Conservation (phyloP, 2,113 vertebrate species). For the Bambusicola thoracicus region DNA sequence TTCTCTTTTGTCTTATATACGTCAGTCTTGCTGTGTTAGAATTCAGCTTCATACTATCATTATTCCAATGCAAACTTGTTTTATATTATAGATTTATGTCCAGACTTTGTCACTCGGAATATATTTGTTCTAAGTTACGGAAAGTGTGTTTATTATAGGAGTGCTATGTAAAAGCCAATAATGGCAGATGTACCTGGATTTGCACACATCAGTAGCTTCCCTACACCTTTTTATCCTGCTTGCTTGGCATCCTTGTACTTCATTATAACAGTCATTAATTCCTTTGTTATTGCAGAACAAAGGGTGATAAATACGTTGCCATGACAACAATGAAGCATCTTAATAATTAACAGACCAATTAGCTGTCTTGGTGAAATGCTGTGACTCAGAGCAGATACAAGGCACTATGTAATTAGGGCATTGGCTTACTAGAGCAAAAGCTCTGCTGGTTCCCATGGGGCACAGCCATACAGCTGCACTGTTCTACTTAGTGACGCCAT, state of each 20-base stretch:
- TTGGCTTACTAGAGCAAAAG: slow-evolving; percentile 76
- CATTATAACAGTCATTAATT: slow-evolving; percentile 52
- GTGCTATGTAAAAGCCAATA: not conserved
- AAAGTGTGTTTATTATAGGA: not conserved
- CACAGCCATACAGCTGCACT: slow-evolving; percentile 61
- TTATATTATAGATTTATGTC: not conserved
- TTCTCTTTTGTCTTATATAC: not conserved
- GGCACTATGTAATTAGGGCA: slow-evolving; percentile 83
- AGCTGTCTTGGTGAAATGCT: slow-evolving; percentile 77
- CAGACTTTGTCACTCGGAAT: not conserved
- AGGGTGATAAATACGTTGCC: slow-evolving; percentile 76
- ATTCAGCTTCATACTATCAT: not conserved
- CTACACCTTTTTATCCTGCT: not conserved
- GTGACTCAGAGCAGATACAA: slow-evolving; percentile 75
- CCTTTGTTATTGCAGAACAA: slow-evolving; percentile 65
- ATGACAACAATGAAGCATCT: slow-evolving; percentile 81
- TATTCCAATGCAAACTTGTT: not conserved
- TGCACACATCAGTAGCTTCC: not conserved
- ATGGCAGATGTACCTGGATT: not conserved
- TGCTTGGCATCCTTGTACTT: slow-evolving; percentile 37
- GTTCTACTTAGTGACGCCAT: not conserved
- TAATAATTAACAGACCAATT: slow-evolving; percentile 89
- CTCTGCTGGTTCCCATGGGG: slow-evolving; percentile 42
- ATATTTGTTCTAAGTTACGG: not conserved
- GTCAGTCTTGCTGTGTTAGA: not conserved